Base-by-base conservation (phyloP, 30 jellyfish, hydroid and myxozoan genomes). In the Aurelia aurita region DNA sequence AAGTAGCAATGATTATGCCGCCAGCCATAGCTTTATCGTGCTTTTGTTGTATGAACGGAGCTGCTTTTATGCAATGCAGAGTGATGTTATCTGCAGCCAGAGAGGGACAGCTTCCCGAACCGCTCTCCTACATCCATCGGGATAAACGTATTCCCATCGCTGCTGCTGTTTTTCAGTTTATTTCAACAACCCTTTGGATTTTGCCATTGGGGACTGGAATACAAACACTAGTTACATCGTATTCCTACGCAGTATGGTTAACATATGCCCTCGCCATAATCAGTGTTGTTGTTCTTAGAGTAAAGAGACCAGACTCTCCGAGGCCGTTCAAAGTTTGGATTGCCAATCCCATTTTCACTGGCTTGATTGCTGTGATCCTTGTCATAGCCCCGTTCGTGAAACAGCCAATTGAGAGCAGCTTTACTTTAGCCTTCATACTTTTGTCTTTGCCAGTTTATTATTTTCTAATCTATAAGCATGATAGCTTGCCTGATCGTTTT, bases 301-400 rank as follows among this genome's bases (percentile, higher is more conserved):
- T 66, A 12, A 67, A 68, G 10, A 45, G 46, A 67, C 91, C 91
- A 8, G 81, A 81, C 43, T 2, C 68, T 0, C 68, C 77, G 7
- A 65, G 91, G 32, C 93, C 93, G 15, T 51, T 83, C 72, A 83
- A 58, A 69, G 93, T 83, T 15, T 83, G 86, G 86, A 55, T 83
- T n/a, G 80, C 61, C 44, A 83, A 69, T 58, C 93, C 93, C 1
- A 72, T 83, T 21, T 69, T 83, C 29, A 69, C 66, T 59, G 59
- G 69, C 13, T 0, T 83, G 5, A 39, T 69, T 15, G 81, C 86
- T 2, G 58, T 70, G 43, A 55, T 10, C 0, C 80, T 83, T 12
- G 59, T 83, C 23, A 58, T 70, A 0, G 53, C 58, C 5, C 91
- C 91, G 11, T 81, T 59, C 18, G 31, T 62, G 10, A 78, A 78